Evolutionary conservation across 1,140 invertebrate species (phyloP), one percentile per base, ranked within the genome.

Genomic region (Sarcophaga peregrina): DNA sequence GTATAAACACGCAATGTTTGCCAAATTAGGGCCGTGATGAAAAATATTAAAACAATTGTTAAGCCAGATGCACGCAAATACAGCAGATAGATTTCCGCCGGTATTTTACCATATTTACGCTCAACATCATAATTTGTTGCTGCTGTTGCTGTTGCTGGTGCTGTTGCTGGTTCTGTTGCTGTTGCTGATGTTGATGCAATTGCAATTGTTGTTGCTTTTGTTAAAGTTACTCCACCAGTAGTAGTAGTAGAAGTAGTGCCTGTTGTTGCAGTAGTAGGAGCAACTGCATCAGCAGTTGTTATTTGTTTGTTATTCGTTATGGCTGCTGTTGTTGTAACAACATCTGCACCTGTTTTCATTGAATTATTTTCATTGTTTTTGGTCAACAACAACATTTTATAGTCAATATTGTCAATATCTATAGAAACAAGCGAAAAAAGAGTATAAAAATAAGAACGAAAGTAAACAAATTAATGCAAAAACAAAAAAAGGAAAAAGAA

Each of bases 61-160:
- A 92, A 86, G 1, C 94, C 94, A 85, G 94, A 95, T 17, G 94
- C 92, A 80, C 90, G 91, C 82, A 94, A 87, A 85, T 95, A 95
- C 48, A 92, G 89, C 73, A 93, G 84, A 90, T 95, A 95, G 75
- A 95, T 92, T 84, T 91, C 90, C 83, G 89, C 86, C 20, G 92
- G 92, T 83, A 95, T 93, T 85, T 92, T 91, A 0, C 94, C 94
- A 85, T 93, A 93, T 86, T 94, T 93, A 84, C 93, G 87, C 85
- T 94, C 93, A 84, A 93, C 93, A 73, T 92, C 92, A 46, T 83
- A 83, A 50, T 48, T 80, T 50, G 58, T 47, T n/a, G n/a, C 11
- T 47, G 80, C 15, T 20, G 62, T 73, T 73, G 45, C 20, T 81
- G 78, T 52, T 50, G 52, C 15, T n/a, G 46, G 54, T 68, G 48